Evolutionary conservation across 1,140 invertebrate genomes (phyloP).

Genomic region (Dryas iulia): DNA sequence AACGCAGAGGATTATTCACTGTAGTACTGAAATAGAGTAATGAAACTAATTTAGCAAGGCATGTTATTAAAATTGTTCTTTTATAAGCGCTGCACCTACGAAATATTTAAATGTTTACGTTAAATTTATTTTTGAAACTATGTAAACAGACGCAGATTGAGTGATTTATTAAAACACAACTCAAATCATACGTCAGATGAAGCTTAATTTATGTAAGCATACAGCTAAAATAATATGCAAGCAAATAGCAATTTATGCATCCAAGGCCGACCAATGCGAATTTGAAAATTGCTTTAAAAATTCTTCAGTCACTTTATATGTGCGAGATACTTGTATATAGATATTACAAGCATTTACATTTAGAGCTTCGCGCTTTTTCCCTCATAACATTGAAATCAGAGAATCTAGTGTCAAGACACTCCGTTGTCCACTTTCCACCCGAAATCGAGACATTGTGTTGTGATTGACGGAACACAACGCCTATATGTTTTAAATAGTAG

Average conservation of each 20-base stretch:
- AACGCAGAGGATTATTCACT: constrained; percentile 7
- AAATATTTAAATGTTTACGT: not conserved
- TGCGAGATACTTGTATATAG: too few species aligned
- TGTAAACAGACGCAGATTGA: not conserved
- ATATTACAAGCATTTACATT: not conserved
- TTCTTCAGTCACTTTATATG: too few species aligned
- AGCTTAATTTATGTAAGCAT: not conserved
- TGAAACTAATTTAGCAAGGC: not conserved
- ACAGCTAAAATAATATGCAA: not conserved
- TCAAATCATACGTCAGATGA: not conserved
- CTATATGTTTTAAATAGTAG: too few species aligned
- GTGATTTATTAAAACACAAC: not conserved
- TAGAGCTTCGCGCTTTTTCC: too few species aligned
- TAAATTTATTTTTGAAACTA: not conserved
- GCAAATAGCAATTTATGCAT: not conserved
- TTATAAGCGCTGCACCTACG: not conserved
- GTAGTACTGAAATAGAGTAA: constrained; percentile 1
- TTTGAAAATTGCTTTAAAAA: not conserved
- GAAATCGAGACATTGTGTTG: too few species aligned
- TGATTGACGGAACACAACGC: too few species aligned
- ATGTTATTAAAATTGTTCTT: not conserved
- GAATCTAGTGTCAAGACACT: too few species aligned
- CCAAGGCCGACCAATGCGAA: not conserved
- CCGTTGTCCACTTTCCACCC: too few species aligned
- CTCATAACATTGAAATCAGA: too few species aligned